These are phyloP conservation scores for Drosophila takahashii DNA, from an alignment of 1,140 invertebrate species.

Conservation along the genomic window DNA sequence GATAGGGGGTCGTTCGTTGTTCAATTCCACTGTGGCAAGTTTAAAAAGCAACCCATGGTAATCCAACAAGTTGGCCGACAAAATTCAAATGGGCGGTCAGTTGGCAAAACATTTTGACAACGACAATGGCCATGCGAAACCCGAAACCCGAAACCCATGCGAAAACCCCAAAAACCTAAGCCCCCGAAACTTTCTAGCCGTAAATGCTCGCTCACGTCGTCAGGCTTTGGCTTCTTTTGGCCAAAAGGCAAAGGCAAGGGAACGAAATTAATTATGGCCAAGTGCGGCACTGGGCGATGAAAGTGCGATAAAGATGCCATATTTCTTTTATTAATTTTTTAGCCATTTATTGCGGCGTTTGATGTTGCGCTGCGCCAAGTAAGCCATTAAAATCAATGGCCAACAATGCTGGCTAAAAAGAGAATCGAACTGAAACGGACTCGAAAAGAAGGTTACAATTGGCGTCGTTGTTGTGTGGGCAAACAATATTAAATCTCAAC, in stretches of 20 bases:
- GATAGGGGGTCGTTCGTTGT: neutral
- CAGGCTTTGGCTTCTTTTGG: constrained; percentile 31
- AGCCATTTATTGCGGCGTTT: constrained; percentile 37
- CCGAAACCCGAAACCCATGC: constrained; percentile 35
- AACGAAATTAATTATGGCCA: constrained; percentile 77
- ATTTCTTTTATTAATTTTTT: constrained; percentile 73
- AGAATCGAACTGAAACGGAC: constrained; percentile 45
- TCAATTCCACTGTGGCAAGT: constrained; percentile 19
- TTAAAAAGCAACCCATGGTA: constrained; percentile 27
- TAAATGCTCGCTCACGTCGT: constrained; percentile 65
- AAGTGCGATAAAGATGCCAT: constrained; percentile 66
- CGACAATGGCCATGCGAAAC: constrained; percentile 31
- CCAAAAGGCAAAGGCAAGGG: constrained; percentile 32
- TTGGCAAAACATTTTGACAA: constrained; percentile 75
- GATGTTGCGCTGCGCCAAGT: constrained; percentile 31
- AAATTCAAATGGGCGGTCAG: constrained; percentile 76
- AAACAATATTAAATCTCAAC: constrained; percentile 80
- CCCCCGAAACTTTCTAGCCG: constrained; percentile 67
- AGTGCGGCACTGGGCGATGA: constrained; percentile 70
- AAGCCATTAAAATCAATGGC: constrained; percentile 76
- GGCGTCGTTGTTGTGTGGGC: constrained; percentile 49
- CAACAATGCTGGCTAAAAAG: constrained; percentile 6
- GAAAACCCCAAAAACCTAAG: constrained; percentile 39
- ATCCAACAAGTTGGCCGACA: constrained; percentile 45
- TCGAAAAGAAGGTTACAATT: constrained; percentile 62